Evolutionary conservation across 2,888 invertebrate genomes (phyloP).

Genomic region (Hedychridium roseum): DNA sequence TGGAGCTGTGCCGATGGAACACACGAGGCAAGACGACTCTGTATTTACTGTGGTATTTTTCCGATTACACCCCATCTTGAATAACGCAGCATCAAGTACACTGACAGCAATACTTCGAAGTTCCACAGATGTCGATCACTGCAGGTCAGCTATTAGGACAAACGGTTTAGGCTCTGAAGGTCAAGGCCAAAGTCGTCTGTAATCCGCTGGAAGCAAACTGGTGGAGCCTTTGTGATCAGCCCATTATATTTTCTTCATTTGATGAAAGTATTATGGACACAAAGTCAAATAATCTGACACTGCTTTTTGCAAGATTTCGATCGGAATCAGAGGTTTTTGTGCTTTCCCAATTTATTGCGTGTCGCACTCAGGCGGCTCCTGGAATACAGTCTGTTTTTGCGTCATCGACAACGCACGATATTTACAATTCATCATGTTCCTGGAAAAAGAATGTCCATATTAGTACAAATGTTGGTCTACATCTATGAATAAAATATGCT

Average conservation of each 20-base stretch:
- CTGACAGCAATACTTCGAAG: background rate
- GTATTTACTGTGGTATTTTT: no score
- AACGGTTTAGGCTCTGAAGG: background rate
- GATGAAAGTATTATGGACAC: no score
- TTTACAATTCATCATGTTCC: constrained; percentile 70
- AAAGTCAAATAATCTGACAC: background rate
- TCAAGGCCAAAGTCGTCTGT: no score
- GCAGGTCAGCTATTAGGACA: background rate
- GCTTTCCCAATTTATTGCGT: constrained; percentile 38
- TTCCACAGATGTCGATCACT: background rate
- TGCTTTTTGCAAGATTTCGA: background rate
- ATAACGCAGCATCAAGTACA: constrained; percentile 11
- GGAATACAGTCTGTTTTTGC: constrained; percentile 61
- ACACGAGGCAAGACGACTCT: constrained; percentile 39
- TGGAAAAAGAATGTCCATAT: constrained; percentile 47
- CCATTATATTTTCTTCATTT: no score
- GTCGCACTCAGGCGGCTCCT: constrained; percentile 54
- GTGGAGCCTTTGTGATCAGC: no score
- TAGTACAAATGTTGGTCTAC: background rate
- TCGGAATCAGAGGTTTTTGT: constrained; percentile 14
- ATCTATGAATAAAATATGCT: background rate
- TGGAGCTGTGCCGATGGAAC: constrained; percentile 50
- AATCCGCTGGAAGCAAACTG: no score
- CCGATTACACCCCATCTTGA: constrained; percentile 12
- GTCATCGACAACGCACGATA: constrained; percentile 50